Base-by-base conservation (phyloP, 1,140 invertebrate genomes). In the Aphaenogaster ashmeadi region DNA sequence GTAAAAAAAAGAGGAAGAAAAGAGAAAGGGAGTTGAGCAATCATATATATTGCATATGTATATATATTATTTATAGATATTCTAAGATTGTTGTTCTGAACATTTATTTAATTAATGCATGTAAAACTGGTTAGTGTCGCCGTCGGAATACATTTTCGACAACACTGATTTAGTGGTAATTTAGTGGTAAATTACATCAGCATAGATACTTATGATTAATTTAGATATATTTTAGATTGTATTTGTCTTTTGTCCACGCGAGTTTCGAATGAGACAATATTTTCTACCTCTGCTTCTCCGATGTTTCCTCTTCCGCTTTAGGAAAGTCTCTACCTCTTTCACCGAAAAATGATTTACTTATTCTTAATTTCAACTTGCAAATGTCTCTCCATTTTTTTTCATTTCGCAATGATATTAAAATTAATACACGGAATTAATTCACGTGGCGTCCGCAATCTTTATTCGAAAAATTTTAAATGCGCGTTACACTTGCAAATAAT, bases 31-130 rank as follows among this genome's bases (percentile, higher is more conserved):
- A 86, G 11, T 62, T 11, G 18, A 33, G 21, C 6, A 83, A 60
- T 36, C 9, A 7, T 13, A 21, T 11, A 69, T 47, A 27, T 44
- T 69, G 41, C 13, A 11, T 44, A 60, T 90, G 64, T 89, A 90
- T 58, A 90, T 89, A 90, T 9, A 33, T 87, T 62, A 74, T 87
- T 72, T 52, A 77, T 83, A 50, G 2, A 18, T 75, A 75, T 84
- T 74, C 18, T 36, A 13, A 74, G 13, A 69, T 50, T 33, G n/a
- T 56, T 71, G 11, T 18, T 77, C 13, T 56, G 21, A 71, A 54
- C 21, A 21, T 41, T 81, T 18, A 41, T 41, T 81, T 69, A 67
- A 81, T 69, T 81, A 52, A 1, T 18, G 13, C 21, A 58, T 5
- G 41, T 71, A 54, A 69, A 69, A 75, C 9, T 56, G 27, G 1